Evolutionary conservation across 2,113 vertebrate species (phyloP).

Genomic region (Mohoua ochrocephala): DNA sequence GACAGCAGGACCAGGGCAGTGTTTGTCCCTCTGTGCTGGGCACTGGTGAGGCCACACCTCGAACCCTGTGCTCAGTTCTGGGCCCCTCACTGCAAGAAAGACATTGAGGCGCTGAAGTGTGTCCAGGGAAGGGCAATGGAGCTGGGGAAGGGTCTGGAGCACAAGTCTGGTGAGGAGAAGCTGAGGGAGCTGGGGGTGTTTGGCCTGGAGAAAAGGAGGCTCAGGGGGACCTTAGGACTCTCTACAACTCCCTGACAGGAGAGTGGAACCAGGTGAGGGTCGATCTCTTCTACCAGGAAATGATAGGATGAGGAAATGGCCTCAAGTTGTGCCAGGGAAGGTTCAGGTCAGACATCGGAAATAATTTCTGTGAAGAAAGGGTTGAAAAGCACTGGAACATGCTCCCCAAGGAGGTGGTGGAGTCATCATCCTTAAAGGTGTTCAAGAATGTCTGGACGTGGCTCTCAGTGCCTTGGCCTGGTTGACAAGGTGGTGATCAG

Average conservation of each 20-base stretch:
- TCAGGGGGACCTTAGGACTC: background rate
- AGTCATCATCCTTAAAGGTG: background rate
- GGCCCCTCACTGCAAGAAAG: fast-evolving
- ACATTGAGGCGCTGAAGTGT: fast-evolving
- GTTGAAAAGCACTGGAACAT: background rate
- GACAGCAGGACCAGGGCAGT: background rate
- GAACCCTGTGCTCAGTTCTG: fast-evolving
- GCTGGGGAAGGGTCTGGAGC: background rate
- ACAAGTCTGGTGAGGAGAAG: background rate
- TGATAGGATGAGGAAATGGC: background rate
- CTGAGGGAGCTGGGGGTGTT: background rate
- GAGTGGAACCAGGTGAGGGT: background rate
- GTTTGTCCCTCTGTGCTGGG: background rate
- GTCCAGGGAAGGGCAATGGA: background rate
- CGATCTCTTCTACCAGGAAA: background rate
- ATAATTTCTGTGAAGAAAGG: background rate
- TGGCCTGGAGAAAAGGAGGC: background rate
- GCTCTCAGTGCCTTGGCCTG: background rate
- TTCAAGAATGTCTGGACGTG: no score
- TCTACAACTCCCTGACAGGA: background rate
- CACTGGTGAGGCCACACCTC: fast-evolving
- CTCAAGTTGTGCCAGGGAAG: background rate
- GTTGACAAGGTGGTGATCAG: background rate
- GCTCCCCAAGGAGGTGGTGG: background rate
- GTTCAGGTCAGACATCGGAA: background rate